Conservation (phyloP, 2,888 invertebrate species). For the Dendrolimus pini region DNA sequence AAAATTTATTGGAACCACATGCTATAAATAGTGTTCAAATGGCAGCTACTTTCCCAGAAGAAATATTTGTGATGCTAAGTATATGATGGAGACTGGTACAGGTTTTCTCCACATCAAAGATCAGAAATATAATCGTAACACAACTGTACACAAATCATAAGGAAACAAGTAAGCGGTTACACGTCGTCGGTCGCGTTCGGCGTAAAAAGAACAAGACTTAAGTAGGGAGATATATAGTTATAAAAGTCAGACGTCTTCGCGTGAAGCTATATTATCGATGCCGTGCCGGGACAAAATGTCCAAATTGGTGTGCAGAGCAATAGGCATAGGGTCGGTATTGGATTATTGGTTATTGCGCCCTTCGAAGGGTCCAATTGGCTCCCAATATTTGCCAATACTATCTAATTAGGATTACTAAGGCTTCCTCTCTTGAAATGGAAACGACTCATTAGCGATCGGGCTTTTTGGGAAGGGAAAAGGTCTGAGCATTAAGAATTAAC, state of each 20-base stretch:
- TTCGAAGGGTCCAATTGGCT: not conserved
- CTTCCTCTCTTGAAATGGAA: not conserved
- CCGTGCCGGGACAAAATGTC: not conserved
- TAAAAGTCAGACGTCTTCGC: not conserved
- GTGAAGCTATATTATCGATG: not conserved
- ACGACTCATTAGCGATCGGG: not conserved
- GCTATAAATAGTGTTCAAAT: too few relatives aligned
- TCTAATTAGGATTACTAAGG: not conserved
- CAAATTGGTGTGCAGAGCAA: not conserved
- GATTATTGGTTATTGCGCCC: not conserved
- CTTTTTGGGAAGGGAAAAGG: not conserved
- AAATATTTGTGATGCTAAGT: too few relatives aligned
- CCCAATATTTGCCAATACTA: not conserved
- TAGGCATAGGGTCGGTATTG: not conserved
- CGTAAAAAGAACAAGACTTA: too few relatives aligned
- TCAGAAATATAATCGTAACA: too few relatives aligned
- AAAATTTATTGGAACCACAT: too few relatives aligned
- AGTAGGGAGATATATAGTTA: not conserved
- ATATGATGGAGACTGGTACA: too few relatives aligned
- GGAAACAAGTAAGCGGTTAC: too few relatives aligned
- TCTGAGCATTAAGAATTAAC: too few relatives aligned
- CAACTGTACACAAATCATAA: too few relatives aligned
- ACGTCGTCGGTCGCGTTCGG: too few relatives aligned
- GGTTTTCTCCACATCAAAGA: too few relatives aligned
- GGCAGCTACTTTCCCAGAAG: too few relatives aligned